Conservation (phyloP, 2,888 invertebrate genomes). For the Dromius quadrimaculatus region DNA sequence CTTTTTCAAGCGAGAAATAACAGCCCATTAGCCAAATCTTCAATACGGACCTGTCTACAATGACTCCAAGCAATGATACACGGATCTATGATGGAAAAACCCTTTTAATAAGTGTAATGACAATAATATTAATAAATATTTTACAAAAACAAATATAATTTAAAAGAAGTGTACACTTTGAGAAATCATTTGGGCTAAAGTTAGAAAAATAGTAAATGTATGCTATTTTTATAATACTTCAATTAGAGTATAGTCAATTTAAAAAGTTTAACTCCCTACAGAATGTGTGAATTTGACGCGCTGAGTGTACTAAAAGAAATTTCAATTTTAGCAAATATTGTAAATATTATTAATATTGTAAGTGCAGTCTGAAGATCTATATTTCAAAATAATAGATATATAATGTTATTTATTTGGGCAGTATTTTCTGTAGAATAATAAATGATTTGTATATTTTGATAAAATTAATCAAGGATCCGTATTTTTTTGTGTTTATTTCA, state of each 20-base stretch:
- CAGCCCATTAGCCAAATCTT: conserved; percentile 14
- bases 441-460: too few species aligned
- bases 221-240: conserved; percentile 16
- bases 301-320: background rate
- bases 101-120: background rate
- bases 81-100: too few species aligned
- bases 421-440: too few species aligned
- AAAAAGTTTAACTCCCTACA: background rate
- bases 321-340: too few species aligned
- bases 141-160: conserved; percentile 5
- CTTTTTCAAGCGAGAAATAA: conserved; percentile 41
- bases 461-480: too few species aligned
- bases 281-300: background rate
- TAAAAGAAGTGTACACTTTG: conserved; percentile 3
- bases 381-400: background rate
- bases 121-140: conserved; percentile 11
- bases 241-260: background rate
- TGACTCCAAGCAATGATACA: background rate
- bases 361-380: conserved; percentile 24
- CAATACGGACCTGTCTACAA: background rate
- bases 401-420: too few species aligned
- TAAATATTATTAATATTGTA: background rate
- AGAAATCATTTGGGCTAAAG: background rate
- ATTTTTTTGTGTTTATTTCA: too few species aligned
- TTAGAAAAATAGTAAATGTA: background rate